These are phyloP conservation scores for Dasyurus viverrinus DNA, from an alignment of 2,113 vertebrate genomes.

Conservation along the genomic window DNA sequence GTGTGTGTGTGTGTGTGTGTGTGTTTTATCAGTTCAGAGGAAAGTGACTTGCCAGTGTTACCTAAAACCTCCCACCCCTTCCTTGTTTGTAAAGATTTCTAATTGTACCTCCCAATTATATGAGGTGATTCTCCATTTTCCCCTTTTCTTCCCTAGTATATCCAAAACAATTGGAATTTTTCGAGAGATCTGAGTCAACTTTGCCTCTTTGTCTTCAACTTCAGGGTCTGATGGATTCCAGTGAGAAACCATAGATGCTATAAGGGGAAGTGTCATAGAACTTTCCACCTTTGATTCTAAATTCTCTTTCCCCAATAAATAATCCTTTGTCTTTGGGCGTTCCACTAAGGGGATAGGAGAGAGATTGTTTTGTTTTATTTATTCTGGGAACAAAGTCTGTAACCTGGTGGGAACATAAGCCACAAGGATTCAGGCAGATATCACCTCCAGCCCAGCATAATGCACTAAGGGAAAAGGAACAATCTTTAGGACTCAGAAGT, in stretches of 20 bases:
- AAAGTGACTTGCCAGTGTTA: too few relatives aligned
- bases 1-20: too few relatives aligned
- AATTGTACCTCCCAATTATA: not conserved
- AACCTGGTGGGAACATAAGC: not conserved
- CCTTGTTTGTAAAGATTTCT: not conserved
- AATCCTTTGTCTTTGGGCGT: not conserved
- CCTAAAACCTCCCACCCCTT: not conserved
- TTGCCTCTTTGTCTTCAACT: not conserved
- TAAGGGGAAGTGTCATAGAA: not conserved
- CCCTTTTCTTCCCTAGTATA: not conserved
- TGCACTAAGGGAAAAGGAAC: not conserved
- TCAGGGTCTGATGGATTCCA: not conserved
- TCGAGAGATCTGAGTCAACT: not conserved
- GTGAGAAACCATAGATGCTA: not conserved
- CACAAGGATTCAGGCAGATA: not conserved
- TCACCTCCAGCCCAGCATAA: not conserved
- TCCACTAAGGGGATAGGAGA: not conserved
- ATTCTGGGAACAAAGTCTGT: not conserved
- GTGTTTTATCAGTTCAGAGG: not conserved
- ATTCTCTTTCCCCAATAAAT: not conserved
- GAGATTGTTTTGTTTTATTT: not conserved
- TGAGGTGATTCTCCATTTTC: too few relatives aligned
- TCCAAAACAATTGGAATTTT: not conserved
- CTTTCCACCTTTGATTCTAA: not conserved
- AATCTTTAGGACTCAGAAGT: not conserved